Conservation (phyloP, 2,797 vertebrate genomes). For the Sitta carolinensis region DNA sequence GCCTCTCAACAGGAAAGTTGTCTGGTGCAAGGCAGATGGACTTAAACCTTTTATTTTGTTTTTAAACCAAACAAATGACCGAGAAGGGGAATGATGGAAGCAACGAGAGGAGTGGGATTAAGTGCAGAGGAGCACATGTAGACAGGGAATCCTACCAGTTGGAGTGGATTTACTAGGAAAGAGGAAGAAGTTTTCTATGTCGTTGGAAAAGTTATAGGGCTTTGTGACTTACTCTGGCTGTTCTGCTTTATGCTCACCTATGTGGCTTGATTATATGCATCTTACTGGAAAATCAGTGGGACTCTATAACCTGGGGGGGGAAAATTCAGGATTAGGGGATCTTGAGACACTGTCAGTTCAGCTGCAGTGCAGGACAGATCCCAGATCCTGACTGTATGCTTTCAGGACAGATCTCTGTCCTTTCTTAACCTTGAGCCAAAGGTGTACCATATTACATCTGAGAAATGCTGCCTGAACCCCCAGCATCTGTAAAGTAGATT, state of each 20-base stretch:
- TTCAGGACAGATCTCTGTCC: background rate
- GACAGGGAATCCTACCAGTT: background rate
- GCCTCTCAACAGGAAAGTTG: background rate
- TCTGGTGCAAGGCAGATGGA: background rate
- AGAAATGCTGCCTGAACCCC: background rate
- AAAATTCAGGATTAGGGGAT: background rate
- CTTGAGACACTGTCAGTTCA: background rate
- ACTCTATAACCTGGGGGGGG: background rate
- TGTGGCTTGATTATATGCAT: background rate
- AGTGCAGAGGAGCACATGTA: background rate
- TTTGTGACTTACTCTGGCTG: background rate
- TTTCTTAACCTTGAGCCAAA: background rate
- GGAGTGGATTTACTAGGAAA: background rate
- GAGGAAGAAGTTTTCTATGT: background rate
- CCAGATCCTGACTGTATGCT: background rate
- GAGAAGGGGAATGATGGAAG: background rate
- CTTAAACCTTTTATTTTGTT: background rate
- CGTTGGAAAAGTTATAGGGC: background rate
- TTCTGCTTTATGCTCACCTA: background rate
- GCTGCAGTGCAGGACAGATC: background rate
- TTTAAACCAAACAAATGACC: background rate
- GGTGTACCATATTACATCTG: background rate
- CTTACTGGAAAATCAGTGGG: background rate
- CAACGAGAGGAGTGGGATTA: background rate
- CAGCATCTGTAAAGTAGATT: background rate